Evolutionary conservation across 2,888 invertebrate genomes (phyloP), one percentile per base, ranked within the genome.

Genomic region (Sesamia inferens): DNA sequence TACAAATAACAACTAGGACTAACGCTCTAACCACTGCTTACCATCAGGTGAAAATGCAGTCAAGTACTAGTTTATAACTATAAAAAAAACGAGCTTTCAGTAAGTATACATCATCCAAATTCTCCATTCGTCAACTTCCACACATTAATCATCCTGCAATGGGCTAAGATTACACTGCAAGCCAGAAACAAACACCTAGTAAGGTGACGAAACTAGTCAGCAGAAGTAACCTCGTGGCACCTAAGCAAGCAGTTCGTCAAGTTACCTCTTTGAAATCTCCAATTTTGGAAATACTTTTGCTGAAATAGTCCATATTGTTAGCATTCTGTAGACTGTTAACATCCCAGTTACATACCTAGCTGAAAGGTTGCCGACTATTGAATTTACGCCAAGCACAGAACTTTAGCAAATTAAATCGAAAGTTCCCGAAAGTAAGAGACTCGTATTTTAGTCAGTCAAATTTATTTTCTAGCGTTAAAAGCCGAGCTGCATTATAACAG

Each of bases 371-470:
- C 62, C 73, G 65, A 73, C 79, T 85, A 73, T 67, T 68, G 67
- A 72, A 76, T 68, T 76, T 65, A 42, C 54, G 39, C 64, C 70
- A 66, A 79, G 65, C 61, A 68, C 68, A 67, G 48, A 83, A 68
- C 72, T 80, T 80, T 14, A 68, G 19, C 55, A 77, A 81, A 77
- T 81, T 81, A 72, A 80, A 81, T 68, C 61, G 65, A 81, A 80
- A 84, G 67, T 82, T 71, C 16, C 57, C 31, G 22, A 73, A 82
- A 81, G 71, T 69, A 61, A 58, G 58, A 71, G 19, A 62, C 71
- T 55, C 68, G 74, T 70, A 74, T 65, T 76, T 76, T 68, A 65
- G 65, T 71, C 13, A 73, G 51, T 48, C 24, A 39, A 74, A 70
- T 68, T 81, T 73, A 79, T 79, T 66, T 79, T 81, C 83, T 71